Base-by-base conservation (phyloP, 2,113 vertebrate genomes). In the Elachura formosa region DNA sequence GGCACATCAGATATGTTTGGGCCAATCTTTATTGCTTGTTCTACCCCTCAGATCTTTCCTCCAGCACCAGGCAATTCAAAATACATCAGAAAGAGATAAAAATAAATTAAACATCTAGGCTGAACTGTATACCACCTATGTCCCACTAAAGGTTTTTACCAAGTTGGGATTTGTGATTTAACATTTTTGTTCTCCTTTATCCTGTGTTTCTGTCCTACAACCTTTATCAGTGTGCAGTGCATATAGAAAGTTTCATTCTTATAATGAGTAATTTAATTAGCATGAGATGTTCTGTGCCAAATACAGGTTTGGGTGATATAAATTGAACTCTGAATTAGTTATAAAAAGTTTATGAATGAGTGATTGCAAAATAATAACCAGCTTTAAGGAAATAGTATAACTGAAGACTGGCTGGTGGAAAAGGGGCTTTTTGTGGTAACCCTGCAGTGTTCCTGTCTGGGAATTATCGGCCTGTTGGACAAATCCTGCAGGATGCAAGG, bases 251-350 rank as follows among this genome's bases (percentile, higher is more conserved):
- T 41, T 78, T 90, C 3, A 1, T 58, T 33, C 24, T 89, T 55
- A 29, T 31, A 68, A 80, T 0, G 0, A 63, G 23, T 54, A 82
- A 62, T 82, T 48, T 73, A 79, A 45, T 75, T 75, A 61, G 36
- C 16, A 38, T 0, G 0, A 58, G 34, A 59, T 1, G 0, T 43
- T 84, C 36, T 52, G 12, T 68, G 41, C n/a, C 25, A 72, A 75
- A 68, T 62, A 46, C 12, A 51, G 11, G 16, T 73, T 72, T 71
- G 34, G 13, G 14, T 48, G 34, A 61, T 48, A 36, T 0, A 28
- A 59, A 45, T 15, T 62, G 22, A 79, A 52, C 19, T 74, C 46
- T 62, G 52, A 48, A 52, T 56, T 34, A 80, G 20, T 73, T 77
- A 45, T 1, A 7, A 79, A 82, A 93, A 2, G 23, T 23, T 87